These are phyloP conservation scores for Noctua janthina DNA, from an alignment of 2,888 invertebrate species.

Conservation along the genomic window DNA sequence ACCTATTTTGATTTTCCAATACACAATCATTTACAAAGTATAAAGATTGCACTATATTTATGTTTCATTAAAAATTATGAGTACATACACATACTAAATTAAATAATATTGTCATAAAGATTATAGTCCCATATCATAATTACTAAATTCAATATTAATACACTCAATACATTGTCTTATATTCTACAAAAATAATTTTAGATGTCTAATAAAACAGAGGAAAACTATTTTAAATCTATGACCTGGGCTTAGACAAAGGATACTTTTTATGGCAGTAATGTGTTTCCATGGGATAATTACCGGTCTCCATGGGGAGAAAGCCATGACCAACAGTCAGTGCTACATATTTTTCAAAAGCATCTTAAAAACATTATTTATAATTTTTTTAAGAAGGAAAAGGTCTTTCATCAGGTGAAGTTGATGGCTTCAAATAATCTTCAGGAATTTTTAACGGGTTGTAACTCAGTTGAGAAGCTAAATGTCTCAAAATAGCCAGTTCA, in stretches of 20 bases:
- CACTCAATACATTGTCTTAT: not conserved
- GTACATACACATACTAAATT: not conserved
- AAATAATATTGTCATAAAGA: not conserved
- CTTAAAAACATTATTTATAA: not conserved
- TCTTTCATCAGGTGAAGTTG: not conserved
- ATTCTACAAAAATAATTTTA: not conserved
- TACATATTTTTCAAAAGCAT: not conserved
- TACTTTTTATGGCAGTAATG: not conserved
- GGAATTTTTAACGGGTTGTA: constrained; percentile 82
- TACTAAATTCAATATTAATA: not conserved
- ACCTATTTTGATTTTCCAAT: not conserved
- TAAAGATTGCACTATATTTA: not conserved
- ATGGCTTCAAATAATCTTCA: constrained; percentile 65
- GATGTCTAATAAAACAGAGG: not conserved
- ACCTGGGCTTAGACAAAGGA: not conserved
- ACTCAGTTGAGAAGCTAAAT: constrained; percentile 74
- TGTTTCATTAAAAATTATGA: not conserved
- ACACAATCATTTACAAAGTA: not conserved
- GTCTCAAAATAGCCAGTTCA: constrained; percentile 73
- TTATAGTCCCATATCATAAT: not conserved
- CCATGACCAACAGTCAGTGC: not conserved
- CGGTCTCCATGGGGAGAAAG: not conserved
- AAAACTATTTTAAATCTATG: not conserved
- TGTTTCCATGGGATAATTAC: not conserved
- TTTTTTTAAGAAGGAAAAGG: not conserved